Base-by-base conservation (phyloP, 2,113 vertebrate species). In the Vulpes ferrilata region DNA sequence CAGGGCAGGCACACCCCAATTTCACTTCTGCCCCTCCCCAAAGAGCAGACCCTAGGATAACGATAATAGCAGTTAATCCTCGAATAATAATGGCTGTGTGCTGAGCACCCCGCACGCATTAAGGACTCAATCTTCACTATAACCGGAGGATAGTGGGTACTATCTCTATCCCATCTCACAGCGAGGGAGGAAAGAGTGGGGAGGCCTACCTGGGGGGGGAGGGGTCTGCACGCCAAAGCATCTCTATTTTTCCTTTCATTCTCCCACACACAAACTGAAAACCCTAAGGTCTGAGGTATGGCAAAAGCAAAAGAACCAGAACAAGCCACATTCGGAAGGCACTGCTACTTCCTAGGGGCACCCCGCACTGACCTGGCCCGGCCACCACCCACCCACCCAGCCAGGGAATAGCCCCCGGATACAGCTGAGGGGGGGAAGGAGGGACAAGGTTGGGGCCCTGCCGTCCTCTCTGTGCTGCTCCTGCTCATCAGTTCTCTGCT, bases 11-110 rank as follows among this genome's bases (percentile, higher is more conserved):
- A 73, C 78, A 51, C 57, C 55, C 19, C 38, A 73, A 51, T 65
- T 88, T 79, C 59, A 94, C 59, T 87, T 89, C 90, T 53, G 35
- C 67, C 0, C 48, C 35, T 51, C 82, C 81, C 80, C 76, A 57
- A 57, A 82, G 80, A 81, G 96, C 81, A 96, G 92, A 97, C 78
- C 71, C 67, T 51, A 82, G 83, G 30, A 25, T 91, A 88, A 80
- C 35, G 55, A 78, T 32, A 92, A 65, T 23, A 73, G 48, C 71
- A 82, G 79, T 53, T 62, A 91, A 59, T 82, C 89, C 86, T 57
- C 55, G 57, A 92, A 51, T 30, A 90, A 91, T 88, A 90, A 90
- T 35, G 53, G 73, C 35, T 53, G 22, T 74, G 38, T 55, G 92
- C 86, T 65, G 71, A 96, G 76, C 65, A 69, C 93, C 96, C 64